Evolutionary conservation across 1,140 invertebrate genomes (phyloP).

Genomic region (Sarcophaga bullata): DNA sequence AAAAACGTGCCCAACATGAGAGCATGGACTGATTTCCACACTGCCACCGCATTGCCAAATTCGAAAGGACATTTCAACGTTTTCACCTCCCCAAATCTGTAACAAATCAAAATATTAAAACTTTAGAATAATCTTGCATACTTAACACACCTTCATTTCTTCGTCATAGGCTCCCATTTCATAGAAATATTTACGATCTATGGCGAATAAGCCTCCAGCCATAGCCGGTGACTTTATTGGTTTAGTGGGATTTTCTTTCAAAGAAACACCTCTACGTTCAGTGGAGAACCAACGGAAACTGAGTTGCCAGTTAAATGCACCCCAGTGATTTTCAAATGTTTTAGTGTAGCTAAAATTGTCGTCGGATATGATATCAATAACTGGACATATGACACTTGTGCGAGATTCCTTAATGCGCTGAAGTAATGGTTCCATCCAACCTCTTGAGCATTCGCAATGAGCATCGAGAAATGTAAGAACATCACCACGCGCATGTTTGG

Average conservation of each 20-base stretch:
- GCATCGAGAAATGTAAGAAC: constrained; percentile 88
- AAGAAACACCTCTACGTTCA: constrained; percentile 49
- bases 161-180: constrained; percentile 92
- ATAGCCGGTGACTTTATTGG: constrained; percentile 93
- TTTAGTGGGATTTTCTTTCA: constrained; percentile 68
- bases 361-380: constrained; percentile 96
- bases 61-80: constrained; percentile 93
- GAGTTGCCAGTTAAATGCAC: constrained; percentile 96
- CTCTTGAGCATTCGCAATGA: constrained; percentile 90
- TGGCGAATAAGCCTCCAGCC: constrained; percentile 96
- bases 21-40: constrained; percentile 95
- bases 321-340: constrained; percentile 93
- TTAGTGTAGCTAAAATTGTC: constrained; percentile 90
- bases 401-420: constrained; percentile 78
- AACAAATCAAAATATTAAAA: background rate
- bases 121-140: background rate
- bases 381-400: constrained; percentile 86
- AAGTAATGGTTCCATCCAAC: constrained; percentile 91
- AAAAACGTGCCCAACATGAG: constrained; percentile 97
- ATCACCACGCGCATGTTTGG: constrained; percentile 78
- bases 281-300: constrained; percentile 78
- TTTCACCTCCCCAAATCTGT: constrained; percentile 93
- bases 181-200: constrained; percentile 89
- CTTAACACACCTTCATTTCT: constrained; percentile 72
- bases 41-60: constrained; percentile 97